Evolutionary conservation across 2,113 vertebrate species (phyloP).

Genomic region (Passer domesticus): DNA sequence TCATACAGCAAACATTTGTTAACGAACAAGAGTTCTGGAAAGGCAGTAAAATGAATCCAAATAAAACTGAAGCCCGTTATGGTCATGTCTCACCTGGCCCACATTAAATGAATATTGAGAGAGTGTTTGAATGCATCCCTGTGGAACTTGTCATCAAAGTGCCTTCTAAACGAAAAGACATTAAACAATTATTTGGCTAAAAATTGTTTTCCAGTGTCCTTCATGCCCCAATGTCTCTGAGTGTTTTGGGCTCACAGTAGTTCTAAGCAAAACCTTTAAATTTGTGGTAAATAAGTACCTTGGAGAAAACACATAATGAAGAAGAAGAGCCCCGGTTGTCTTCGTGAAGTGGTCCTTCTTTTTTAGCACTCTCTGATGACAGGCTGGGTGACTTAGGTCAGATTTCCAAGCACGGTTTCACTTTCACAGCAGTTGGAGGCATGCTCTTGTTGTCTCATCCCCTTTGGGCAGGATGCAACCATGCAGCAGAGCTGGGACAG

Average conservation of each 20-base stretch:
- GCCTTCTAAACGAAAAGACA: neutral
- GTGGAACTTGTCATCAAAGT: neutral
- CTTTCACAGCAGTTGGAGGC: neutral
- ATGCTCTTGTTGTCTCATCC: neutral
- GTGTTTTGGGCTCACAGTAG: neutral
- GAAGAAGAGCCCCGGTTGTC: neutral
- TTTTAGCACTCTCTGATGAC: neutral
- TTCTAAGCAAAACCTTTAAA: neutral
- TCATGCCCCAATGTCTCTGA: neutral
- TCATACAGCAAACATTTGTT: neutral
- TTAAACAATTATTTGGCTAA: neutral
- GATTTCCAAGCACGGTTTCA: neutral
- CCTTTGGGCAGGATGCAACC: rapidly evolving
- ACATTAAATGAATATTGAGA: neutral
- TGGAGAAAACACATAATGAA: neutral
- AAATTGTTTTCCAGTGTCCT: neutral
- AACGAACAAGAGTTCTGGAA: neutral
- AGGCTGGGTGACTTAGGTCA: neutral
- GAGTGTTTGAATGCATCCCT: neutral
- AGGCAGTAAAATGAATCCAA: neutral
- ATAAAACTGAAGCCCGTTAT: neutral
- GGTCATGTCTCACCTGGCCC: neutral
- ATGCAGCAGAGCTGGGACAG: neutral
- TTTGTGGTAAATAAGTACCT: neutral
- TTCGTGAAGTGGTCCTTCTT: neutral